A percentile compares a stretch with the other conserved stretches of the same genome.
These are phyloP conservation scores for Sylvietta virens DNA, from an alignment of 2,113 vertebrate genomes.

Conservation along the genomic window DNA sequence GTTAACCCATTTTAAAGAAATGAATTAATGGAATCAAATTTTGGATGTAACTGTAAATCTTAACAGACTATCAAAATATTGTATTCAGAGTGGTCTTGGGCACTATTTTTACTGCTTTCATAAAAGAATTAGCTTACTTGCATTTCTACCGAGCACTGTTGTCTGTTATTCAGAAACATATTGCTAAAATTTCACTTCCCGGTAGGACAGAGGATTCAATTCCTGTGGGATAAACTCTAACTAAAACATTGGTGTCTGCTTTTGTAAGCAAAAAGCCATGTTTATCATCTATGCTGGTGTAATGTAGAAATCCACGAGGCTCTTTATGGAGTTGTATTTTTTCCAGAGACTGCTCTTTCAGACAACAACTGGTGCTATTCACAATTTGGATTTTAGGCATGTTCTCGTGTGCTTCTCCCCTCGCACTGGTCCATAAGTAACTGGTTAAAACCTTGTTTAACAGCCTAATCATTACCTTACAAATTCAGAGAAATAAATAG, in stretches of 20 bases:
- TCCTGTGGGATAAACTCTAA: background rate
- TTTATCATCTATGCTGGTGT: background rate
- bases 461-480: background rate
- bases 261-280: background rate
- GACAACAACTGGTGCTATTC: background rate
- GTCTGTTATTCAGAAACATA: background rate
- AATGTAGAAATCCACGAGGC: background rate
- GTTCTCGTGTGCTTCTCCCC: background rate
- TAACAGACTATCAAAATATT: background rate
- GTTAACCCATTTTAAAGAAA: background rate
- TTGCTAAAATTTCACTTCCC: background rate
- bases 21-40: background rate
- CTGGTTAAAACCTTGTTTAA: background rate
- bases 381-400: background rate
- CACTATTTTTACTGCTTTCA: background rate
- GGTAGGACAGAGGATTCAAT: background rate
- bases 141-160: background rate
- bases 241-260: background rate
- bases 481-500: background rate
- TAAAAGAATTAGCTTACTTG: background rate
- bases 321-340: background rate
- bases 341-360: background rate
- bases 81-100: background rate
- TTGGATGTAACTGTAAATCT: background rate
- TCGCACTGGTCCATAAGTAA: fast-evolving